Base-by-base conservation (phyloP, 2,797 vertebrate species). In the Lepus townsendii region DNA sequence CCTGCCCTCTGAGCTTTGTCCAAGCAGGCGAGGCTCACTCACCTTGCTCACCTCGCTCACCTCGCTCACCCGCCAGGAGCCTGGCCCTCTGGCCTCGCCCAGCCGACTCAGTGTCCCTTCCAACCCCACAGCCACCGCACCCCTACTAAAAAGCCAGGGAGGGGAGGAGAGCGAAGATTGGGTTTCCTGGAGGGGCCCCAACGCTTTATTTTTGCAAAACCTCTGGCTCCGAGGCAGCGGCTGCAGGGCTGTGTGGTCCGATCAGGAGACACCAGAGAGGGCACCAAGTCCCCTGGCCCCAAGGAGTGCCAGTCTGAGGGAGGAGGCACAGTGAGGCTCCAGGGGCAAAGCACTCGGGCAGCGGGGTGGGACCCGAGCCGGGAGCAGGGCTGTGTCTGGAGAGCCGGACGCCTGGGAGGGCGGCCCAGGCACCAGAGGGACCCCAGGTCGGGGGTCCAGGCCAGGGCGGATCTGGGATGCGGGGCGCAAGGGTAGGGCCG, bases 61-160 rank as follows among this genome's bases (percentile, higher is more conserved):
- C 24, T 83, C 62, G 69, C 83, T 78, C 75, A 24, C 79, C 72
- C 13, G 20, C 32, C 73, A 57, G 12, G 57, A n/a, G 20, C 54
- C 60, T 7, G 62, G 35, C 12, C 38, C 27, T 5, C 65, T 14
- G 38, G 9, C 20, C 13, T 2, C 0, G 22, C 69, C 22, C 22
- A 69, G 95, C 32, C 35, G 22, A 42, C 79, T 90, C 65, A 78
- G 75, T 62, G 76, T 60, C 83, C 60, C 38, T 88, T 47, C 71
- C 54, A 82, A 78, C 42, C 63, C 92, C 47, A n/a, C 68, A 27
- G 42, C 68, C 13, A 9, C 82, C 54, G 83, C 50, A 42, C 42
- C 52, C 50, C 69, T 35, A 14, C 0, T 5, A 42, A 16, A 3
- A 17, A 3, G 7, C 19, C 62, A 32, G 90, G 63, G 30, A 11